Base-by-base conservation (phyloP, 2,888 invertebrate species). In the Tricholauxania praeusta region DNA sequence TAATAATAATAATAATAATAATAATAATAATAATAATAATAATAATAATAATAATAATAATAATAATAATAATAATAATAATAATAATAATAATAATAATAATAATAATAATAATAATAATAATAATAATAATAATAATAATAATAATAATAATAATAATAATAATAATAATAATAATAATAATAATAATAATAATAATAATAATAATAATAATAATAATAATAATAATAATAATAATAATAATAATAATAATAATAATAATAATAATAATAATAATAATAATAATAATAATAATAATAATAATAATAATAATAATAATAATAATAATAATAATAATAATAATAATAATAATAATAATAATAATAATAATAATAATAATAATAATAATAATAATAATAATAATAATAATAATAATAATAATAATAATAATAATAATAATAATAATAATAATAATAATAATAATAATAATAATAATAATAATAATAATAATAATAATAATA, bases 1-100 rank as follows among this genome's bases (percentile, higher is more conserved):
- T 52, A 52, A 52, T 52, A 52, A 52, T 52, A 52, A 52, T 52
- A 52, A 52, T 52, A 52, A 52, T 52, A 52, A 52, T 52, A 52
- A 52, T 6, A 52, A 52, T 52, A 52, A 52, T 52, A 52, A 52
- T 52, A 52, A 52, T 52, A 52, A 52, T 52, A 52, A 52, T 52
- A 52, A 52, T 52, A 52, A 52, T 52, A 52, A 52, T 52, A 8
- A 52, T 52, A 52, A 52, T 52, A 52, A 52, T 52, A 52, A 52
- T 52, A 52, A 52, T 52, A 52, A 52, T 52, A 52, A 52, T 52
- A 52, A 52, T 52, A 52, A 52, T 52, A 52, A 52, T 52, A 52
- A 52, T 52, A 52, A 52, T 52, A 52, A 52, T 52, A 52, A 52
- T 52, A 52, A 52, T 52, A 52, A 52, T 52, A 52, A 52, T 52